phyloP scores from a whole-genome alignment of 2,113 vertebrate genomes.

The Bungarus multicinctus region DNA sequence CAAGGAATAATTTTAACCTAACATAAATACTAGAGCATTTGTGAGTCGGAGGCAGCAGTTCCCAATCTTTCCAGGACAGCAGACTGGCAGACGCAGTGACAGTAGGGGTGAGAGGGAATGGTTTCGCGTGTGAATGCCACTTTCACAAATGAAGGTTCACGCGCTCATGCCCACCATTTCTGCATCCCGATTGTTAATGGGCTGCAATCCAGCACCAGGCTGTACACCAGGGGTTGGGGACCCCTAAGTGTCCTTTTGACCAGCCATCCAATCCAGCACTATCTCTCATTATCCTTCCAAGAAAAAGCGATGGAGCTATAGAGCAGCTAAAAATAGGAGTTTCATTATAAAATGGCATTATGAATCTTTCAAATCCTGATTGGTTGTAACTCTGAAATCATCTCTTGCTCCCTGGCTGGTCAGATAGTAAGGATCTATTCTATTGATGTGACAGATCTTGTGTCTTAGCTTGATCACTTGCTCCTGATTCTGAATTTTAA shows the following conservation, averaged over 20 bases:
- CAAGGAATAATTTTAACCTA: not conserved
- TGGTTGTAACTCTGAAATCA: not conserved
- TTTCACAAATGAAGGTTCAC: not conserved
- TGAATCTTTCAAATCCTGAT: not conserved
- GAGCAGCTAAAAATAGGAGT: not conserved
- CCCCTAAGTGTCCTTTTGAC: not conserved
- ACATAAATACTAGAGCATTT: not conserved
- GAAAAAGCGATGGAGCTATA: not conserved
- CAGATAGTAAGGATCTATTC: not conserved
- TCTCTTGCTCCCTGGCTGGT: not conserved
- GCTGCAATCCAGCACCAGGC: not conserved
- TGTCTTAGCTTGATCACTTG: not conserved
- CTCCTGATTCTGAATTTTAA: not conserved
- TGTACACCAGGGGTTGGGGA: not conserved
- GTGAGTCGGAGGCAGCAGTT: not conserved
- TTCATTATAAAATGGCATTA: not conserved
- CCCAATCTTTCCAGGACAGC: not conserved
- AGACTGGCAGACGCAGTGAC: rapidly evolving
- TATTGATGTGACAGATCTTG: not conserved
- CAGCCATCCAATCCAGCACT: not conserved
- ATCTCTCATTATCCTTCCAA: not conserved
- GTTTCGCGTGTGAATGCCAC: rapidly evolving
- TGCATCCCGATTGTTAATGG: not conserved
- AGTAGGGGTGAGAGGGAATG: not conserved
- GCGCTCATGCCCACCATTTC: not conserved